Evolutionary conservation across 2,888 invertebrate species (phyloP).

Genomic region (Eupithecia inturbata): DNA sequence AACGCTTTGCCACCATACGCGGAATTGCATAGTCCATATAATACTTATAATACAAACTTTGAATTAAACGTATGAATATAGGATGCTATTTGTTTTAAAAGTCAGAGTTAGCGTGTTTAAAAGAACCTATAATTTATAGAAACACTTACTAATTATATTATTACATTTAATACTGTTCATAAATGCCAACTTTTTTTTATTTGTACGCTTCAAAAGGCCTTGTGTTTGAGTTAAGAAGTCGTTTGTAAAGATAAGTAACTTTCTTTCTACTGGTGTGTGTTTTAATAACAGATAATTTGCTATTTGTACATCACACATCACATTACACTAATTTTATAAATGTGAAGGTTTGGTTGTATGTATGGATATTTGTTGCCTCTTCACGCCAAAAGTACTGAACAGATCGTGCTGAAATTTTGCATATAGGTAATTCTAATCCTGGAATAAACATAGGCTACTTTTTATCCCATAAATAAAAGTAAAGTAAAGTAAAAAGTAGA

Average conservation of each 20-base stretch:
- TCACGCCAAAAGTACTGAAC: too few species aligned
- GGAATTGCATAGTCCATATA: background rate
- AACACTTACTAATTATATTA: constrained; percentile 8
- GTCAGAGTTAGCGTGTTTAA: constrained; percentile 22
- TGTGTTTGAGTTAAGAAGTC: background rate
- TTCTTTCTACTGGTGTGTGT: background rate
- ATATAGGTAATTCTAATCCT: too few species aligned
- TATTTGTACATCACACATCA: too few species aligned
- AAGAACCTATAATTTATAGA: constrained; percentile 19
- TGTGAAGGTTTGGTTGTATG: too few species aligned
- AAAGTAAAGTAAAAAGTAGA: too few species aligned
- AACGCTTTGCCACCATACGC: constrained; percentile 14
- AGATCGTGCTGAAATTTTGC: too few species aligned
- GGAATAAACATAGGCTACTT: too few species aligned
- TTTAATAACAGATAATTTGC: too few species aligned
- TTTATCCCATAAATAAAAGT: too few species aligned
- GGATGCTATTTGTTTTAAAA: constrained; percentile 24
- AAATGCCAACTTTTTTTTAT: background rate
- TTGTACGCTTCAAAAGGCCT: background rate
- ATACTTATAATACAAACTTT: constrained; percentile 13
- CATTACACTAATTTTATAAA: too few species aligned
- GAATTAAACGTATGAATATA: constrained; percentile 1
- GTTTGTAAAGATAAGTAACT: background rate
- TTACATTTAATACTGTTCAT: background rate
- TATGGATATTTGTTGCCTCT: too few species aligned